phyloP scores from a whole-genome alignment of 2,797 vertebrate genomes.

The Silurus aristotelis region DNA sequence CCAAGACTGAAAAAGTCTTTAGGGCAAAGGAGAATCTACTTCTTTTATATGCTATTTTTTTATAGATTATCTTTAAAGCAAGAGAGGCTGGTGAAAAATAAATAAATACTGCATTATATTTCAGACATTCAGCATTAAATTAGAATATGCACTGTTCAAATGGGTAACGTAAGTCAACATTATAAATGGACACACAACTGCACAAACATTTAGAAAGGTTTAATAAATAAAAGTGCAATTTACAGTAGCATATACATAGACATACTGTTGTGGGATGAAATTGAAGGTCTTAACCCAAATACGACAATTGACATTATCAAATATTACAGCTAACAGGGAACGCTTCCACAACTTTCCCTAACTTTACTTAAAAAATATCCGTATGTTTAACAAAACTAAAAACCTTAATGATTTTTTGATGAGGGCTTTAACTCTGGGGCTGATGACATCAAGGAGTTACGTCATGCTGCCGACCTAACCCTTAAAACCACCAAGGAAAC shows the following conservation, averaged over 20 bases:
- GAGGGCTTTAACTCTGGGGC: too few species aligned
- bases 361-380: too few species aligned
- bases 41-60: too few species aligned
- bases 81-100: not conserved
- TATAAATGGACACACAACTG: not conserved
- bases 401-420: too few species aligned
- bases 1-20: not conserved
- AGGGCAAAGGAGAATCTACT: not conserved
- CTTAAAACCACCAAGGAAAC: too few species aligned
- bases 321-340: not conserved
- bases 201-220: not conserved
- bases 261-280: not conserved
- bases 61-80: too few species aligned
- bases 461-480: too few species aligned
- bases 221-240: not conserved
- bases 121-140: too few species aligned
- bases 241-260: not conserved
- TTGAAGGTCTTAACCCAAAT: not conserved
- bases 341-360: too few species aligned
- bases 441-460: too few species aligned
- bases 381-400: too few species aligned
- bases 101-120: not conserved
- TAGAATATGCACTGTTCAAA: conserved; percentile 1
- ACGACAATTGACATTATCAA: not conserved
- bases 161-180: not conserved